Percentiles rank a stretch among this genome's conserved stretches.
Conservation (phyloP, 1,140 invertebrate species). For the Papilio polytes region DNA sequence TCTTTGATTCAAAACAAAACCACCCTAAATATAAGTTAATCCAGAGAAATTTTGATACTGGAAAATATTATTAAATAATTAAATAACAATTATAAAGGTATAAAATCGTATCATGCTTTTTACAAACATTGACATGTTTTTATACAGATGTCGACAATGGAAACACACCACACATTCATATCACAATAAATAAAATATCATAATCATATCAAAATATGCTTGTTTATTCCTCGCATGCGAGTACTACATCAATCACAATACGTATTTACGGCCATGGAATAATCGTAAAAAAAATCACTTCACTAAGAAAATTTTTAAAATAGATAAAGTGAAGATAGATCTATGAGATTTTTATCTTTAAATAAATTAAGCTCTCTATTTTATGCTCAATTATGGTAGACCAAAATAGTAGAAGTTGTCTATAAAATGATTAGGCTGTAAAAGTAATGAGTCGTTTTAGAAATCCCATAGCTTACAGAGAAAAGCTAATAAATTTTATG, state of each 20-base stretch:
- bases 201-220: not conserved
- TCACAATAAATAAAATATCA: conserved; percentile 3
- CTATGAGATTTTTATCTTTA: not conserved
- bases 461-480: too few species aligned
- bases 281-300: conserved; percentile 5
- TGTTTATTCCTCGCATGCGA: conserved; percentile 13
- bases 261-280: not conserved
- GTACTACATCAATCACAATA: not conserved
- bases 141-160: too few species aligned
- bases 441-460: not conserved
- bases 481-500: too few species aligned
- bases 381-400: not conserved
- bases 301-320: conserved; percentile 7
- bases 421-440: not conserved
- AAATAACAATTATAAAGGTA: too few species aligned
- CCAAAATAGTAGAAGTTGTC: not conserved
- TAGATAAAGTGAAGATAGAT: conserved; percentile 8
- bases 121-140: too few species aligned
- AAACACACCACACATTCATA: not conserved
- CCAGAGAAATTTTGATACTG: too few species aligned
- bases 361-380: not conserved
- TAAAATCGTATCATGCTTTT: too few species aligned
- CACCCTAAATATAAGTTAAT: too few species aligned
- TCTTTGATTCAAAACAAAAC: too few species aligned
- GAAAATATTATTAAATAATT: too few species aligned